A percentile compares a stretch with the other conserved stretches of the same genome.
Conservation (phyloP, 2,888 invertebrate genomes). For the Callyntrura guangdongensis region DNA sequence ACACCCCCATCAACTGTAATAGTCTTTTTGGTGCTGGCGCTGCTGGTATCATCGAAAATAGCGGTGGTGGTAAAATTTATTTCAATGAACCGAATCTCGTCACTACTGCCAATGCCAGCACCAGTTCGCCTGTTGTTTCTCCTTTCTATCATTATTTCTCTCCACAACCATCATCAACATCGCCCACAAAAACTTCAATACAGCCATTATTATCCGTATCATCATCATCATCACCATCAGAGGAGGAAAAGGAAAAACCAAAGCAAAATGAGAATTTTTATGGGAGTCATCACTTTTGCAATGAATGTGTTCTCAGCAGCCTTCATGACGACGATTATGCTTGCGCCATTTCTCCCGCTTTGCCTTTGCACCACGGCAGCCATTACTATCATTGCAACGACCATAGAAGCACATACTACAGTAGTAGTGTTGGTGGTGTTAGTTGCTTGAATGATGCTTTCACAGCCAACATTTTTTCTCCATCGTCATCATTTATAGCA, state of each 20-base stretch:
- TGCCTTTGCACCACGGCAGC: not conserved
- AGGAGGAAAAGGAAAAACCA: constrained; percentile 11
- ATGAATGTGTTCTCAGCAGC: constrained; percentile 4
- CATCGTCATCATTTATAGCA: not conserved
- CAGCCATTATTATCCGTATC: not conserved
- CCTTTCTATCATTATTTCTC: constrained; percentile 11
- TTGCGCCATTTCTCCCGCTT: not conserved
- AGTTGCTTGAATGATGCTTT: constrained; percentile 13
- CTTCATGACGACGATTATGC: not conserved
- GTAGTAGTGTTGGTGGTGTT: too few relatives aligned
- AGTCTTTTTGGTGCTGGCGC: too few relatives aligned
- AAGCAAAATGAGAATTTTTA: constrained; percentile 48
- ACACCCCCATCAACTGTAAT: not conserved
- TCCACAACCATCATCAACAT: not conserved
- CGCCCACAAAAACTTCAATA: not conserved
- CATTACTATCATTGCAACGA: not conserved
- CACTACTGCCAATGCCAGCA: not conserved
- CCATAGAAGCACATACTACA: too few relatives aligned
- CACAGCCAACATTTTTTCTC: constrained; percentile 1
- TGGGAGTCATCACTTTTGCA: constrained; percentile 45
- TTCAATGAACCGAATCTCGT: constrained; percentile 38
- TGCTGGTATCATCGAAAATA: constrained; percentile 37
- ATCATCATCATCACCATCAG: constrained; percentile 21
- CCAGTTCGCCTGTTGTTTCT: constrained; percentile 8
- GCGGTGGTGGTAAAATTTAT: constrained; percentile 3